Evolutionary conservation across 2,888 invertebrate genomes (phyloP), one percentile per base, ranked within the genome.

Genomic region (Mesorhabditis sp.): DNA sequence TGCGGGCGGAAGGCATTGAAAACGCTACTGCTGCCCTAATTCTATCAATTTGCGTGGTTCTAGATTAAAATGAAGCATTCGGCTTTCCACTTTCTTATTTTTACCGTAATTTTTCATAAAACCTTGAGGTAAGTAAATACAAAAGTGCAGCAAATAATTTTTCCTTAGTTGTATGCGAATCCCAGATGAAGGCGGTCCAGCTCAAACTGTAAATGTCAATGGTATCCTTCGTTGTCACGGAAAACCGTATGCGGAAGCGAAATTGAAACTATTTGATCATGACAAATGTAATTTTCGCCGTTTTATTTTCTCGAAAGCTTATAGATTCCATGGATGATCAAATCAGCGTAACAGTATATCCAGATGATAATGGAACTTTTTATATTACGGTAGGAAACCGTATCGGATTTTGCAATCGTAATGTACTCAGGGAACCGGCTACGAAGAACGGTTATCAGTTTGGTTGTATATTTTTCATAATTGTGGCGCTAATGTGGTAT

Each of bases 201-300:
- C 58, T 10, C 7, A 50, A 50, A 50, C 58, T 2, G 58, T 50
- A 13, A n/a, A 10, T 50, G 7, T 50, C 7, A 10, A n/a, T 50
- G 58, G 58, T 13, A 13, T 13, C n/a, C 58, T 50, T n/a, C 58
- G 58, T 13, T 50, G 58, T 50, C 58, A n/a, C n/a, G 10, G n/a
- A 50, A 10, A 50, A 50, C 58, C 58, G n/a, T 50, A 50, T 50
- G n/a, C 58, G 7, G 58, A 50, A n/a, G 58, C 10, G n/a, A 50
- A 50, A 50, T 50, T 50, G 58, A 50, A 50, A n/a, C 58, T 50
- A 13, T 50, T 13, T 50, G 58, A 50, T 50, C 58, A 50, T 50
- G 58, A 50, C 58, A 50, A 10, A 13, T 50, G 58, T 50, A 50
- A 10, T 50, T 50, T 50, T 50, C n/a, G n/a, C n/a, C n/a, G n/a